Evolutionary conservation across 2,888 invertebrate species (phyloP), one percentile per base, ranked within the genome.

Genomic region (Bellardia bayeri): DNA sequence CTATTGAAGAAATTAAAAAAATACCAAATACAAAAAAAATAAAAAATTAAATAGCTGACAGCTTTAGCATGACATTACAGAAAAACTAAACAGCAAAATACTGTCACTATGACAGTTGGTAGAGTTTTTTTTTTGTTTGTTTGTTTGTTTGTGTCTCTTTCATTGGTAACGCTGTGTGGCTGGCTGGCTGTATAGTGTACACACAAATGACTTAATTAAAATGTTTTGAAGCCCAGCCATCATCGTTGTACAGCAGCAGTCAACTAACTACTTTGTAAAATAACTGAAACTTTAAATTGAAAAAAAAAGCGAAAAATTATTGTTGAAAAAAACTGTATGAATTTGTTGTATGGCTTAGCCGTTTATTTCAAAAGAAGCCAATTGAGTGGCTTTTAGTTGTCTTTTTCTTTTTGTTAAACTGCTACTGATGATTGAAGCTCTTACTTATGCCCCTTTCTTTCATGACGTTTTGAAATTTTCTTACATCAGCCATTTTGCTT

Each of bases 181-280:
- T 56, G 37, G 76, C 68, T 75, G 82, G 7, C 8, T 8, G 40
- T 40, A 40, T 8, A 40, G 40, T 40, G 56, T 71, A 37, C 56
- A 68, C 82, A 87, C 85, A 87, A 87, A 92, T 90, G 91, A 86
- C 92, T 92, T 92, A 91, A 92, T 92, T 92, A 91, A 91, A 91
- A 90, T 90, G 90, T 89, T 90, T 86, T 51, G 75, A 79, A 79
- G 82, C 74, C 78, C 78, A 74, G 68, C 54, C 66, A 63, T 71
- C 81, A 80, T 61, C 74, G 30, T 66, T 8, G 56, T 56, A 56
- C 68, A 23, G 30, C 68, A 61, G 42, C 58, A 58, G 45, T 61
- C 69, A 79, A 11, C 64, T 40, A 63, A 23, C 76, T 54, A 74
- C 40, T 58, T 66, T 45, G 45, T 51, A 69, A 76, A 54, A 64